Conservation (phyloP, 1,140 invertebrate species). For the Euwallacea similis region DNA sequence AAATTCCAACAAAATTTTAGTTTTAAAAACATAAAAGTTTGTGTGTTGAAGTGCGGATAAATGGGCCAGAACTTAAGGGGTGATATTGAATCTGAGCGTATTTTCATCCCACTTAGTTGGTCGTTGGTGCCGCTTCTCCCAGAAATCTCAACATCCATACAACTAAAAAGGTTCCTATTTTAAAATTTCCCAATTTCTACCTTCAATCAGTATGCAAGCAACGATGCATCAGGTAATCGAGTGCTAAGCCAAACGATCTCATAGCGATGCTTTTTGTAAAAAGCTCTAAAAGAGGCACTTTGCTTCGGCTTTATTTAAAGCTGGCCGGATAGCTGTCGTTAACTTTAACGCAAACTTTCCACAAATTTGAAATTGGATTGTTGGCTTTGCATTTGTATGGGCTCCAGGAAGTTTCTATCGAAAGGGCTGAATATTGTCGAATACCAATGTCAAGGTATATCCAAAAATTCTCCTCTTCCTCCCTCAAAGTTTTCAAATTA, state of each 20-base stretch:
- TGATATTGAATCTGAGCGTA: too few relatives aligned
- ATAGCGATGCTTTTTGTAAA: constrained; percentile 10
- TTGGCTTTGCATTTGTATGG: constrained; percentile 7
- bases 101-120: too few relatives aligned
- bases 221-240: constrained; percentile 21
- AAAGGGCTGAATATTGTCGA: background rate
- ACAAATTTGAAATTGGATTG: constrained; percentile 17
- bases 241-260: constrained; percentile 10
- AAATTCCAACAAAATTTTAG: too few relatives aligned
- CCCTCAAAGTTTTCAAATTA: background rate
- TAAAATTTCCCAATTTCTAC: too few relatives aligned
- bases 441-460: background rate
- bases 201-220: constrained; percentile 10
- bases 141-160: too few relatives aligned
- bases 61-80: too few relatives aligned
- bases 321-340: constrained; percentile 15
- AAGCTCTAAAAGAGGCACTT: constrained; percentile 3
- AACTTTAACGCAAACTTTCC: constrained; percentile 3
- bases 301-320: constrained; percentile 15
- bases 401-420: background rate
- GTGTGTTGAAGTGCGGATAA: too few relatives aligned
- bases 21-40: too few relatives aligned
- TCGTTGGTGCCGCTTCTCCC: too few relatives aligned
- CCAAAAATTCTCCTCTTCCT: constrained; percentile 1
- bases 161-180: too few relatives aligned